phyloP scores from a whole-genome alignment of 1,140 invertebrate species.

The Copidosoma floridanum region DNA sequence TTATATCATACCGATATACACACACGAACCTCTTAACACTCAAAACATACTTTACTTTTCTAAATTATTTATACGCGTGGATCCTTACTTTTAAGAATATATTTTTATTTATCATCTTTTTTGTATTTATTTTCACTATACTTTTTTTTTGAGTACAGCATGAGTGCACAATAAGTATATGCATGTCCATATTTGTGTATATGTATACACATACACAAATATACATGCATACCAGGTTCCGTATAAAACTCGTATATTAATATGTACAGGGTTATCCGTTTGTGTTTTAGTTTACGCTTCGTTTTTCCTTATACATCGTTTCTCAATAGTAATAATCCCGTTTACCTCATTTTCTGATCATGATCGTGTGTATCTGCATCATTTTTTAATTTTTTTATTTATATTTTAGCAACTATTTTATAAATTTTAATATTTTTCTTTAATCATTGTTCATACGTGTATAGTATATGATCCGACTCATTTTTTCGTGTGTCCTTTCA shows the following conservation, averaged over 20 bases:
- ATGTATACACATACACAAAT: no score
- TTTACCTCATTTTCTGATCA: no score
- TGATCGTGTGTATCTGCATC: no score
- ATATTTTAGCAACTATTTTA: no score
- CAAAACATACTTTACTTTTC: slow-evolving; percentile 26
- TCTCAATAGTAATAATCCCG: slow-evolving; percentile 6
- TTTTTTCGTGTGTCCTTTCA: slow-evolving; percentile 7
- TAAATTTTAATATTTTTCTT: no score
- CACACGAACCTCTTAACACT: slow-evolving; percentile 13
- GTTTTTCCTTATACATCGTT: slow-evolving; percentile 3
- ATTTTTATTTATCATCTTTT: slow-evolving; percentile 32
- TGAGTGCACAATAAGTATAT: no score
- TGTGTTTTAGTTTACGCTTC: slow-evolving; percentile 38
- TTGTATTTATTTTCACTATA: slow-evolving; percentile 45
- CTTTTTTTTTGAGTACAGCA: slow-evolving; percentile 50
- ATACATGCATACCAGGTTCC: no score
- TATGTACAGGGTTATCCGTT: slow-evolving; percentile 53
- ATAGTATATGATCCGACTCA: slow-evolving; percentile 2
- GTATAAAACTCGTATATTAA: slow-evolving; percentile 59
- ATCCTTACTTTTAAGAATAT: slow-evolving; percentile 36
- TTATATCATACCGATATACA: no score
- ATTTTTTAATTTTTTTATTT: no score
- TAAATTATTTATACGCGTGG: slow-evolving; percentile 27
- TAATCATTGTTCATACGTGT: no score
- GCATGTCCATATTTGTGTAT: no score